phyloP scores from a whole-genome alignment of 2,888 invertebrate species.

The Oconnorella tubifera region DNA sequence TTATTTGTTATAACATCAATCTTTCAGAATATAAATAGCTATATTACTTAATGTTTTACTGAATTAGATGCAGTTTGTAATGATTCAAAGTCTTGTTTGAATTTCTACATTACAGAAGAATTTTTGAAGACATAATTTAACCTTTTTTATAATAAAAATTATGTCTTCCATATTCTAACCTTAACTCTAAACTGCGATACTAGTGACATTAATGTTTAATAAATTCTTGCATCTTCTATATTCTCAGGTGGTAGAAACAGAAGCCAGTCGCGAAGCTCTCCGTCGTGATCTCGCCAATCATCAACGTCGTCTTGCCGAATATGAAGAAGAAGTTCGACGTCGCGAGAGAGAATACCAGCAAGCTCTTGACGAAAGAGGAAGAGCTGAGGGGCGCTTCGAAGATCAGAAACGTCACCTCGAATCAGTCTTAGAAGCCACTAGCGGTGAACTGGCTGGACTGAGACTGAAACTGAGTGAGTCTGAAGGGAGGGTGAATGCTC shows the following conservation, averaged over 20 bases:
- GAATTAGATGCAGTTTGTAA: too few species aligned
- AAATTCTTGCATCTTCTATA: too few species aligned
- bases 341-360: conserved; percentile 78
- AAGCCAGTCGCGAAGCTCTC: conserved; percentile 74
- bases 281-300: conserved; percentile 76
- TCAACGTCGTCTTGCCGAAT: conserved; percentile 75
- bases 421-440: conserved; percentile 77
- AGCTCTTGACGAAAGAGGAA: conserved; percentile 81
- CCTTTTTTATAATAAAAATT: too few species aligned
- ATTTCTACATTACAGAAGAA: too few species aligned
- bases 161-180: too few species aligned
- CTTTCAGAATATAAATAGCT: too few species aligned
- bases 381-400: conserved; percentile 80
- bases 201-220: too few species aligned
- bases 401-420: conserved; percentile 84
- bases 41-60: too few species aligned
- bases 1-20: too few species aligned
- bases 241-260: conserved; percentile 73
- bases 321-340: conserved; percentile 65
- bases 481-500: conserved; percentile 79
- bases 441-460: conserved; percentile 68
- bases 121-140: too few species aligned
- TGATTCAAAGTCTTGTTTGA: too few species aligned
- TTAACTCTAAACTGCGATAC: too few species aligned
- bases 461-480: conserved; percentile 48